Evolutionary conservation across 1,140 invertebrate species (phyloP).

Genomic region (Zaprionus davidi): DNA sequence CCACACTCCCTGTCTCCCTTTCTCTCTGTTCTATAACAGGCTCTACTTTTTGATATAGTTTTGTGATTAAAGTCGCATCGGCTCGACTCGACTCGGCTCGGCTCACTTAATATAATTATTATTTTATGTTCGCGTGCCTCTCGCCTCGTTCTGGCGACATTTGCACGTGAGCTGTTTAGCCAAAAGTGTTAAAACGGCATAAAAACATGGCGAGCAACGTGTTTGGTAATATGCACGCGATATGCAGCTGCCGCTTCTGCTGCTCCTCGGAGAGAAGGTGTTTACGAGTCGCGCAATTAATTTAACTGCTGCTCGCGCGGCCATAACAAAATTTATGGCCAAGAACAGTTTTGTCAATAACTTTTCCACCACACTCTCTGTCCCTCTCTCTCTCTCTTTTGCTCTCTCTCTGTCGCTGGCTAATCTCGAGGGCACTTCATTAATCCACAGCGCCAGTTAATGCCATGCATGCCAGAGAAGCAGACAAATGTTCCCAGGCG

Average conservation of each 20-base stretch:
- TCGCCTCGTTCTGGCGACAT: conserved; percentile 44
- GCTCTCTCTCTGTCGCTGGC: conserved; percentile 27
- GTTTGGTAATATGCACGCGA: conserved; percentile 56
- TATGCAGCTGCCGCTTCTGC: conserved; percentile 43
- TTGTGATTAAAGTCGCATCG: conserved; percentile 65
- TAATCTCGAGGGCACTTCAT: conserved; percentile 78
- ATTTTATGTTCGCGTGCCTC: conserved; percentile 55
- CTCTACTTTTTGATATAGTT: conserved; percentile 32
- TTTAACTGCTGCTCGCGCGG: conserved; percentile 76
- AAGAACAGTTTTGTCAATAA: conserved; percentile 81
- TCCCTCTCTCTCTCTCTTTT: neutral
- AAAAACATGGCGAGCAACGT: conserved; percentile 44
- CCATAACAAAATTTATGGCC: conserved; percentile 78
- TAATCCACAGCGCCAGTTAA: conserved; percentile 76
- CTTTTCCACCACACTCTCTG: conserved; percentile 49
- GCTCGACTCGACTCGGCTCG: conserved; percentile 16
- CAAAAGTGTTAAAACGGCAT: conserved; percentile 77
- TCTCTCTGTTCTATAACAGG: neutral
- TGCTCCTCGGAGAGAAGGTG: conserved; percentile 57
- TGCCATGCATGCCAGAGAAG: conserved; percentile 78
- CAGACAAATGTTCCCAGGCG: conserved; percentile 64
- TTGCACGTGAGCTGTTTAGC: conserved; percentile 81
- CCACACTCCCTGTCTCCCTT: neutral
- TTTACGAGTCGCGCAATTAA: conserved; percentile 76
- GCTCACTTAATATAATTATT: conserved; percentile 75